A percentile compares a stretch with the other conserved stretches of the same genome.
phyloP scores from a whole-genome alignment of 2,113 vertebrate genomes.

The Ornithorhynchus anatinus region DNA sequence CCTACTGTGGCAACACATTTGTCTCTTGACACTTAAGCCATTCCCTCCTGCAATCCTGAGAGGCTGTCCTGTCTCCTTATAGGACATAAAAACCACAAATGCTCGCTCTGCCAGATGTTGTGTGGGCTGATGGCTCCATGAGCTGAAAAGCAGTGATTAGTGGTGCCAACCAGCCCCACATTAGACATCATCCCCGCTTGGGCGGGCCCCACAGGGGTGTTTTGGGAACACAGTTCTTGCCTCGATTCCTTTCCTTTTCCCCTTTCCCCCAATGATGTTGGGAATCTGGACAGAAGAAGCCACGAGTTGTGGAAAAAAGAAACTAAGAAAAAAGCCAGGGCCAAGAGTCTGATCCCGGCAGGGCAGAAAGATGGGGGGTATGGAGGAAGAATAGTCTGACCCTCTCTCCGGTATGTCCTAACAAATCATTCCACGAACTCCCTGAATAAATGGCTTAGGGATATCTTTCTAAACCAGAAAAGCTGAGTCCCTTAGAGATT shows the following conservation, averaged over 20 bases:
- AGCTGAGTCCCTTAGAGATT: neutral
- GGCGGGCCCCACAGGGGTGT: too few relatives aligned
- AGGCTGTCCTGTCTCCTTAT: neutral
- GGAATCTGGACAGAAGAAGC: neutral
- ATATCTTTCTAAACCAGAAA: neutral
- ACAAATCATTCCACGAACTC: neutral
- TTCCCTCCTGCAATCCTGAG: neutral
- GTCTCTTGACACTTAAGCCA: neutral
- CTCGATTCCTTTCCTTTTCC: neutral
- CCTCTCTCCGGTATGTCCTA: neutral
- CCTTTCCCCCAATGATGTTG: conserved; percentile 2
- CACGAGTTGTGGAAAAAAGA: neutral
- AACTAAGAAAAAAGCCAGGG: conserved; percentile 14
- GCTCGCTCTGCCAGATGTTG: conserved; percentile 55
- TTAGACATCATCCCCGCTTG: too few relatives aligned
- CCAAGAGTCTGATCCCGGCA: neutral
- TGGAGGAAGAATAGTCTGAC: too few relatives aligned
- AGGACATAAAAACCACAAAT: too few relatives aligned
- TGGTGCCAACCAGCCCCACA: conserved; percentile 64
- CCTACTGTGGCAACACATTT: too few relatives aligned
- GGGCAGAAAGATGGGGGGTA: too few relatives aligned
- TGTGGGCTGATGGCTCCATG: conserved; percentile 60
- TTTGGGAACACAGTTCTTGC: too few relatives aligned
- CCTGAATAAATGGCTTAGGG: neutral
- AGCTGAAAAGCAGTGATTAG: conserved; percentile 65